Base-by-base conservation (phyloP, 2,888 invertebrate species). In the Agrotis exclamationis region DNA sequence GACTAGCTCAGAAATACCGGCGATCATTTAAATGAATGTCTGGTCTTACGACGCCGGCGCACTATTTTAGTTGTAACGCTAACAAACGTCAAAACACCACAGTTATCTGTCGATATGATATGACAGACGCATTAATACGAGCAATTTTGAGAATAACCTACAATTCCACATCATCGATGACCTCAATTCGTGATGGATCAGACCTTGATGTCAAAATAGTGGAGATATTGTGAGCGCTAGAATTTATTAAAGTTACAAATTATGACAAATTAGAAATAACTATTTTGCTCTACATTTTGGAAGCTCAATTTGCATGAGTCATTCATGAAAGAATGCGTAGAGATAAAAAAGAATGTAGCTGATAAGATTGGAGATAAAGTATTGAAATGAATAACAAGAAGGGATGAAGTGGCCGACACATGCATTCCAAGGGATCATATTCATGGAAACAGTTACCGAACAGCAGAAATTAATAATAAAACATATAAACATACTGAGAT, bases 1-100 rank as follows among this genome's bases (percentile, higher is more conserved):
- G 88, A 88, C 85, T 70, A 85, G 85, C 75, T 79, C 78, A 60
- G 63, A 86, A 79, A 76, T 80, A 82, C 83, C 66, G 57, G 78
- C 76, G 78, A 74, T 80, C 70, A 83, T 87, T 53, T 73, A 18
- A 54, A 73, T 63, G 77, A 79, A 85, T 80, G 79, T 64, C 67
- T 74, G 71, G 73, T 59, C 59, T 71, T 59, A 51, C 54, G 70
- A 62, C 74, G 77, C 72, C 69, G 56, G 76, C 79, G 73, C 76
- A 72, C 70, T 63, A 64, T 79, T 76, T 78, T 79, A 44, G 69
- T 33, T 63, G 39, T 69, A 59, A 67, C 44, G 58, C 45, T 78
- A 80, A 78, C 76, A 75, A 67, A 76, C 74, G 82, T 83, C 82
- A 77, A 82, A 85, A 83, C 77, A 74, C 63, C 70, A 74, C 72